phyloP scores from a whole-genome alignment of 2,888 invertebrate species.

The Piscicola geometra region DNA sequence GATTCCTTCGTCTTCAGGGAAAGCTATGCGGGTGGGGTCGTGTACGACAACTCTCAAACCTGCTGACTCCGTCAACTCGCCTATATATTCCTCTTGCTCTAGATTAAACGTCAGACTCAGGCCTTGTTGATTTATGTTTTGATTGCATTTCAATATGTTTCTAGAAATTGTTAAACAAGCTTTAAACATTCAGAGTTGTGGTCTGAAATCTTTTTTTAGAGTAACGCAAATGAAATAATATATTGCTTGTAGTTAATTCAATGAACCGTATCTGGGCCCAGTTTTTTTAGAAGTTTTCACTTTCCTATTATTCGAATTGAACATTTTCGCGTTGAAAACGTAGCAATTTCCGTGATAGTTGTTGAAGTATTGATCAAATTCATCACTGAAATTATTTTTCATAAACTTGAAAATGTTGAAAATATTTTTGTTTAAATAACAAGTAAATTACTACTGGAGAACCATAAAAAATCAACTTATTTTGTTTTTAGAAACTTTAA shows the following conservation, averaged over 20 bases:
- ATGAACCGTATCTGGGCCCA: background rate
- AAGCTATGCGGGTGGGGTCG: slow-evolving; percentile 39
- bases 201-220: no score
- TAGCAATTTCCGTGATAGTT: background rate
- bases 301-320: background rate
- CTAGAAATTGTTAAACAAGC: no score
- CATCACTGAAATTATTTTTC: background rate
- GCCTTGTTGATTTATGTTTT: no score
- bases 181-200: no score
- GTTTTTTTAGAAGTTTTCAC: background rate
- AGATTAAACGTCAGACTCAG: slow-evolving; percentile 40
- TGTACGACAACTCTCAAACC: slow-evolving; percentile 42
- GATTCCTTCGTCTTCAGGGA: slow-evolving; percentile 43
- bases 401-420: no score
- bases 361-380: background rate
- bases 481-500: no score
- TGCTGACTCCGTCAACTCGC: slow-evolving; percentile 38
- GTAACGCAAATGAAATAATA: no score
- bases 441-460: no score
- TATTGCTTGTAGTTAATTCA: no score
- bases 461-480: no score
- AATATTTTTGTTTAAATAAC: no score
- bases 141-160: no score
- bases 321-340: background rate
- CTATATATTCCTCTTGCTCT: slow-evolving; percentile 41